A percentile compares a stretch with the other conserved stretches of the same genome.
phyloP scores from a whole-genome alignment of 2,888 invertebrate genomes.

The Leptopilina myrica region DNA sequence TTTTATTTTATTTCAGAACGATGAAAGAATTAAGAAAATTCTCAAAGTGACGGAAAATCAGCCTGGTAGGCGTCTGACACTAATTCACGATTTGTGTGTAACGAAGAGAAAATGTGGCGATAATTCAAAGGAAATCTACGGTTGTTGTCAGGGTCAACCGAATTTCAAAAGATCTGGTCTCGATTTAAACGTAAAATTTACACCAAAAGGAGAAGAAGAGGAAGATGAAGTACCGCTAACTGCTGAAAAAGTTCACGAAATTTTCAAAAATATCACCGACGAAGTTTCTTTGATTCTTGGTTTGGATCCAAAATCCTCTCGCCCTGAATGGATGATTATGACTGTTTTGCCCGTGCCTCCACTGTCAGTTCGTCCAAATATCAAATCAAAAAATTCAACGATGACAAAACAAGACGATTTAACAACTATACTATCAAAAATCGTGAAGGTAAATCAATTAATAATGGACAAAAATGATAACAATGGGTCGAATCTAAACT shows the following conservation, averaged over 20 bases:
- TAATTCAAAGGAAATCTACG: slow-evolving; percentile 97
- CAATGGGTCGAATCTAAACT: slow-evolving; percentile 97
- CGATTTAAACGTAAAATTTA: slow-evolving; percentile 98
- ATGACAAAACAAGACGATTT: slow-evolving; percentile 99
- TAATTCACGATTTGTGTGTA: slow-evolving; percentile 98
- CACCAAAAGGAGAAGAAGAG: slow-evolving; percentile 99
- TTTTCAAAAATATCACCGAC: slow-evolving; percentile 96
- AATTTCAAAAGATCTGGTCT: slow-evolving; percentile 92
- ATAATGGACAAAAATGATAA: slow-evolving; percentile 67
- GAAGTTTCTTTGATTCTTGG: slow-evolving; percentile 96
- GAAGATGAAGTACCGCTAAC: slow-evolving; percentile 91
- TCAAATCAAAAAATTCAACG: slow-evolving; percentile 96
- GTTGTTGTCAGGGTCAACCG: slow-evolving; percentile 99
- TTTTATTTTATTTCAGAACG: slow-evolving; percentile 80
- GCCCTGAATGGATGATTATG: slow-evolving; percentile 99
- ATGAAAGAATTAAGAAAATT: slow-evolving; percentile 95
- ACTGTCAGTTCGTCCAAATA: slow-evolving; percentile 96
- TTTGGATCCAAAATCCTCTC: slow-evolving; percentile 97
- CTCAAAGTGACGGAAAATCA: slow-evolving; percentile 97
- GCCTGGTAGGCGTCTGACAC: slow-evolving; percentile 93
- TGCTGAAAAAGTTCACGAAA: slow-evolving; percentile 98
- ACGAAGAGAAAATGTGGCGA: slow-evolving; percentile 99
- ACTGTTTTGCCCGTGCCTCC: slow-evolving; percentile 99
- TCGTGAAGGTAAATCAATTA: slow-evolving; percentile 92
- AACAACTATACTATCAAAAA: slow-evolving; percentile 98